Evolutionary conservation across 1,140 invertebrate genomes (phyloP).

Genomic region (Lithobius niger): DNA sequence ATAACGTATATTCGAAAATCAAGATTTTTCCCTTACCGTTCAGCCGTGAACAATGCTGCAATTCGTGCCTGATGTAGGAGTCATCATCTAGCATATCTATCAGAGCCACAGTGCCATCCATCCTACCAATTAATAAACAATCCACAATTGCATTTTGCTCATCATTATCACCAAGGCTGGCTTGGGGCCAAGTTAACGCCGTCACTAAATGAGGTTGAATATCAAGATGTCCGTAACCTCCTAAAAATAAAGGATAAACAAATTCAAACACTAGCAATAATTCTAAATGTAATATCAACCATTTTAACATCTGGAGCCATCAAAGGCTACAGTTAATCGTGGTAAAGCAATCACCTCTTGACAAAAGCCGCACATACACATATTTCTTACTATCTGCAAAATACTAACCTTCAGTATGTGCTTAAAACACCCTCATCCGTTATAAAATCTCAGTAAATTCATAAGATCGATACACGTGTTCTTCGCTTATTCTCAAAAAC

Average conservation of each 20-base stretch:
- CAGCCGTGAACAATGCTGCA: conserved; percentile 32
- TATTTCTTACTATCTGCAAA: too few species aligned
- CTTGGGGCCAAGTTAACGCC: conserved; percentile 35
- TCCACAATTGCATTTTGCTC: conserved; percentile 27
- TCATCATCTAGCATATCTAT: conserved; percentile 28
- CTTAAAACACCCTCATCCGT: too few species aligned
- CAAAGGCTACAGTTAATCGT: too few species aligned
- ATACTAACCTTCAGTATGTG: too few species aligned
- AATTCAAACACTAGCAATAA: background rate
- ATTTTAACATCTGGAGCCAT: too few species aligned
- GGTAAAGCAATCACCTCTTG: too few species aligned
- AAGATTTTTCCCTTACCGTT: conserved; percentile 28
- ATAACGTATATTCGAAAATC: too few species aligned
- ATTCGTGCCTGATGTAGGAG: conserved; percentile 28
- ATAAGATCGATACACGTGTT: too few species aligned
- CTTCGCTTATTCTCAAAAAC: too few species aligned
- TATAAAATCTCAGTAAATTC: too few species aligned
- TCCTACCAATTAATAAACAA: conserved; percentile 38
- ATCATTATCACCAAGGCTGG: conserved; percentile 24
- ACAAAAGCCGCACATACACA: too few species aligned
- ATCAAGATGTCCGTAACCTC: conserved; percentile 2
- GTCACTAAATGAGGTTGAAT: conserved; percentile 29
- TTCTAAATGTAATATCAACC: too few species aligned
- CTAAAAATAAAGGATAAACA: background rate
- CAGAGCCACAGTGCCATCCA: conserved; percentile 37